A percentile compares a stretch with the other conserved stretches of the same genome.
Conservation (phyloP, 2,797 vertebrate genomes). For the Emydoidea blandingii region DNA sequence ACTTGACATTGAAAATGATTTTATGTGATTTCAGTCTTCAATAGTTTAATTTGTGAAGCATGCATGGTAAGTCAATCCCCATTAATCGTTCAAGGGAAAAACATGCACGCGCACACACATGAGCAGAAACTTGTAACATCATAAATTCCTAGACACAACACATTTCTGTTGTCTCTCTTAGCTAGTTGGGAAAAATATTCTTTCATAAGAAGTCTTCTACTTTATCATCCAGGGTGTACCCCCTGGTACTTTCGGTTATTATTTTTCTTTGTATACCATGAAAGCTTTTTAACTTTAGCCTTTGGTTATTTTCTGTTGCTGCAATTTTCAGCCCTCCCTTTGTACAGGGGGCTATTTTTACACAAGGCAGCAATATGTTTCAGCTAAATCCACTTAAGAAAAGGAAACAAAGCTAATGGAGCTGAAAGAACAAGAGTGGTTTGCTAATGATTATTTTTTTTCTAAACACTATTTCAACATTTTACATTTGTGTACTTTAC, state of each 20-base stretch:
- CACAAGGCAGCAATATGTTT: neutral
- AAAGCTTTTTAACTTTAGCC: neutral
- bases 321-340: neutral
- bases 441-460: neutral
- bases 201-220: neutral
- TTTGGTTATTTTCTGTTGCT: neutral
- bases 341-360: neutral
- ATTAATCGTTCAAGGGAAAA: constrained; percentile 1
- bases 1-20: neutral
- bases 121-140: neutral
- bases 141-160: constrained; percentile 15
- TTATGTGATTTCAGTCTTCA: neutral
- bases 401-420: neutral
- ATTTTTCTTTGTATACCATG: neutral
- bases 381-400: neutral
- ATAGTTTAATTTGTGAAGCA: constrained; percentile 12
- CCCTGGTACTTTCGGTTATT: neutral
- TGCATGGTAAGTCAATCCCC: neutral
- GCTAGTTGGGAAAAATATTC: neutral
- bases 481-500: neutral
- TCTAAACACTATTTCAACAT: constrained; percentile 3
- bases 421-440: neutral
- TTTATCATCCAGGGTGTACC: neutral
- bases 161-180: neutral
- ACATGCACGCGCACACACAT: neutral